A percentile compares a stretch with the other conserved stretches of the same genome.
These are phyloP conservation scores for Aphidius colemani DNA, from an alignment of 2,888 invertebrate species.

Conservation along the genomic window DNA sequence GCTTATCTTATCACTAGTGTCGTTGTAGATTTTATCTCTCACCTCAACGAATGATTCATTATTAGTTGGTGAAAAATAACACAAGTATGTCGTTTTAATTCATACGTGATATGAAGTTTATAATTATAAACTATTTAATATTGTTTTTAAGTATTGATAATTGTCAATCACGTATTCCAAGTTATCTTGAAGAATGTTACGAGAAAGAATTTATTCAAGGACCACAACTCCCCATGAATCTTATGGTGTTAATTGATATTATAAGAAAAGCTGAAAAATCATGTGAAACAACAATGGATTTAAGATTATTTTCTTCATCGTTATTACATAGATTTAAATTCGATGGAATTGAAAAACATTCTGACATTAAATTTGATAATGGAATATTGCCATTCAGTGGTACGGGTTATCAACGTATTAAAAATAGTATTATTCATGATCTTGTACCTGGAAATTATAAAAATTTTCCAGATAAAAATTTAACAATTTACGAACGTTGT, in stretches of 20 bases:
- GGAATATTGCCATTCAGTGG: conserved; percentile 45
- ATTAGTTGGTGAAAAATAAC: conserved; percentile 18
- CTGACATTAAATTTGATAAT: conserved; percentile 32
- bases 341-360: conserved; percentile 45
- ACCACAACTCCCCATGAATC: conserved; percentile 63
- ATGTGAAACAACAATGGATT: conserved; percentile 62
- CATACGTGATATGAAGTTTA: background rate
- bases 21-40: conserved; percentile 23
- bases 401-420: conserved; percentile 43
- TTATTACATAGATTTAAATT: conserved; percentile 62
- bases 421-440: conserved; percentile 46
- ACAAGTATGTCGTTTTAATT: background rate
- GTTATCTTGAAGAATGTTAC: conserved; percentile 67
- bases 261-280: conserved; percentile 67
- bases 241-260: conserved; percentile 67
- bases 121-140: conserved; percentile 16
- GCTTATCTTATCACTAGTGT: conserved; percentile 32
- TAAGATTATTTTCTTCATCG: conserved; percentile 64
- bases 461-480: conserved; percentile 39
- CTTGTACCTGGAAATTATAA: conserved; percentile 43
- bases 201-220: conserved; percentile 59
- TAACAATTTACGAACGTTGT: conserved; percentile 46
- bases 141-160: conserved; percentile 28
- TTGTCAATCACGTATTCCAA: conserved; percentile 61
- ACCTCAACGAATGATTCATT: conserved; percentile 22